Base-by-base conservation (phyloP, 92 coral and sea anemone species). In the Epizoanthus rinbou region DNA sequence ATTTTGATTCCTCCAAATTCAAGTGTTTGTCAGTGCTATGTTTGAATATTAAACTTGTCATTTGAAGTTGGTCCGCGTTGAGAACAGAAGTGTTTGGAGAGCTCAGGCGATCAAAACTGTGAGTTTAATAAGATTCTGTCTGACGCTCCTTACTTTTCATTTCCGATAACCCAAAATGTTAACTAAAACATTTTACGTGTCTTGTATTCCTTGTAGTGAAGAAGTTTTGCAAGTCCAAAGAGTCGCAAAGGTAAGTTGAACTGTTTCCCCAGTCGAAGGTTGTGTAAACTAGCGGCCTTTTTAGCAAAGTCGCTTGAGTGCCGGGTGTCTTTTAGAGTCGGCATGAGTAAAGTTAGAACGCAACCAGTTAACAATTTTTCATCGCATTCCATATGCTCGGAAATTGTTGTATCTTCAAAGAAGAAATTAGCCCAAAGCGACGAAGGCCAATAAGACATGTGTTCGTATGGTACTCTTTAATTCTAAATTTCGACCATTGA, bases 181-280 rank as follows among this genome's bases (percentile, higher is more conserved):
- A 23, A 71, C 58, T 71, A 35, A 71, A 35, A 28, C 76, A n/a
- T 41, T 71, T 71, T 41, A 71, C 54, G 76, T 71, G 76, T 71
- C 76, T 71, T 71, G 47, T 71, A 50, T 71, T 71, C 76, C 76
- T 71, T 71, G 76, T 71, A 71, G 76, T 71, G 76, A 71, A 71
- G 76, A 71, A 71, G 76, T 71, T 53, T 71, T 71, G 76, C 76
- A 69, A 69, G 76, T 71, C 76, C 76, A 71, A 71, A 71, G 76
- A 71, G 76, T 71, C 25, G 76, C 76, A 71, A 71, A 71, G 76
- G 76, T 71, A 71, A 71, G 76, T 71, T n/a, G 28, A 71, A 71
- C 76, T 71, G 76, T 71, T 71, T 71, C 28, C 76, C 76, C 76
- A 71, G 76, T 71, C 28, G 76, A 71, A 71, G 76, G 76, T n/a